Evolutionary conservation across 1,140 invertebrate genomes (phyloP), one percentile per base, ranked within the genome.

Genomic region (Hypsibius dujardini): DNA sequence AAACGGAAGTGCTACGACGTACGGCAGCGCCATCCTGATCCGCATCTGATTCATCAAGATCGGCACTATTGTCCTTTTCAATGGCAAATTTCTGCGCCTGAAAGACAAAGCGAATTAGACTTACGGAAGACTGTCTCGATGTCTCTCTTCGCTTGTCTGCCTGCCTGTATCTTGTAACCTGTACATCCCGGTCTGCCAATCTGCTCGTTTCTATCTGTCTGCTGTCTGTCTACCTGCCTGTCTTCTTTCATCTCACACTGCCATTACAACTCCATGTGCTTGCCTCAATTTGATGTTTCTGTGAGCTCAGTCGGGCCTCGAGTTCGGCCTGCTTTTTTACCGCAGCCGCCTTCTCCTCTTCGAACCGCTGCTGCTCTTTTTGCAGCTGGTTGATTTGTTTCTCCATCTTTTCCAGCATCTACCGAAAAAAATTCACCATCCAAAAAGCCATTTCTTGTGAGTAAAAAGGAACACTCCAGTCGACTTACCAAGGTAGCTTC

Each of bases 341-440:
- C 62, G 62, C 12, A 15, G 45, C 12, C 12, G 3, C 3, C 62
- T 67, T 67, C 62, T 42, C 42, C 62, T 67, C 62, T 67, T 67
- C 62, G 62, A 15, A 45, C 42, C 45, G 12, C 62, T 67, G 12
- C 62, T 12, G 50, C 50, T 56, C 50, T 7, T 12, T 56, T 45
- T 67, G 62, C 62, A 12, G 45, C 42, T 67, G 62, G 3, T 12
- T 45, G 7, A 67, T 67, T 42, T 67, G 62, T 12, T 67, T 67
- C 12, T 15, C 62, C 7, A 67, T 15, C 45, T 67, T 67, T 7
- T 67, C 62, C 62, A 67, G 62, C 45, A 67, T 15, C 62, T 67
- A 67, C 42, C 12, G 45, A 67, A 42, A 12, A 12, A 67, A 67
- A 15, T 15, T 67, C 7, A 15, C 62, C 12, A 67, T 56, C 50